These are phyloP conservation scores for Noctua janthina DNA, from an alignment of 2,888 invertebrate species.

Conservation along the genomic window DNA sequence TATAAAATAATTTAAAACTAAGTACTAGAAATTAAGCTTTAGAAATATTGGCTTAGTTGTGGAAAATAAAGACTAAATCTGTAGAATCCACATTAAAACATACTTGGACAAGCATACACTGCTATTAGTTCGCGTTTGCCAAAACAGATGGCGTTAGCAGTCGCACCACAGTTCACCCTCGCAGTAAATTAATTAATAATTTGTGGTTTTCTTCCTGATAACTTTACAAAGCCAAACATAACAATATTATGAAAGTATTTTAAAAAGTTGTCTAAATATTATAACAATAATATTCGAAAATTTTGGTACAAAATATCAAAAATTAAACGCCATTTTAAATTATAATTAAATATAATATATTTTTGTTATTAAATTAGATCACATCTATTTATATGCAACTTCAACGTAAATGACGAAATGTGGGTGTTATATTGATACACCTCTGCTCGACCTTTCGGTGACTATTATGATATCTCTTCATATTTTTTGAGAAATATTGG, in stretches of 20 bases:
- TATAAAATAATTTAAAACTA: too few species aligned
- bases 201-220: slow-evolving; percentile 22
- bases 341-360: not conserved
- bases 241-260: not conserved
- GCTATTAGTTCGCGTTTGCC: slow-evolving; percentile 1
- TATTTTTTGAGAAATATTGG: not conserved
- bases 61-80: too few species aligned
- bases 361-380: not conserved
- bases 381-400: not conserved
- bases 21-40: too few species aligned
- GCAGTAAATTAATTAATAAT: slow-evolving; percentile 34
- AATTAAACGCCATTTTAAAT: not conserved
- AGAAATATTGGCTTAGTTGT: too few species aligned
- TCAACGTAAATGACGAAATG: not conserved
- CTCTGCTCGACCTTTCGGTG: not conserved
- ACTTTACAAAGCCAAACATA: slow-evolving; percentile 11
- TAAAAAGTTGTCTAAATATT: not conserved
- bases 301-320: not conserved
- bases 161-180: not conserved
- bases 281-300: too few species aligned
- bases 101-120: not conserved
- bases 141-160: slow-evolving; percentile 52
- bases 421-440: too few species aligned
- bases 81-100: not conserved
- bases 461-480: not conserved